Base-by-base conservation (phyloP, 2,888 invertebrate genomes). In the Trissolcus brochymenae region DNA sequence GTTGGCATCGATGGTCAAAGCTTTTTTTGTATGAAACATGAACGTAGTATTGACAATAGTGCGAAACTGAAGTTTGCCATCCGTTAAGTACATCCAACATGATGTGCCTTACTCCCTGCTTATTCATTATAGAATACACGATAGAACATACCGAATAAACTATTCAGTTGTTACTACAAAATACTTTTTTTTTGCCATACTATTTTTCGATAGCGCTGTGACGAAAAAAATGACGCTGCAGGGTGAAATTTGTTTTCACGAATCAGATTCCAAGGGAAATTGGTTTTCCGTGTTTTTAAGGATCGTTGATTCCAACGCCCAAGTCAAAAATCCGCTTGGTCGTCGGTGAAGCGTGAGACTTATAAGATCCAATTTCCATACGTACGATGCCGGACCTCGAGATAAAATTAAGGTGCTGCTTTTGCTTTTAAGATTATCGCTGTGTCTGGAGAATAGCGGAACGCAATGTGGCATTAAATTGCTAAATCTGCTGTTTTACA, bases 51-150 rank as follows among this genome's bases (percentile, higher is more conserved):
- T 14, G 46, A 2, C 46, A 46, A n/a, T 21, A 16, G 35, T 25
- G 14, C 14, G 19, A 83, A 85, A 85, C 82, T 82, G 83, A 82
- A 82, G 83, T 85, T 85, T 85, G 83, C 84, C 84, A 82, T 76
- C 78, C 66, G 71, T 72, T 67, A 7, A 19, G 11, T 29, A 49
- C 17, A 59, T 14, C 49, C 6, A 2, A 50, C 61, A 61, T 35
- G 41, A 46, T 61, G 35, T 43, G 53, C 65, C 56, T 54, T 40
- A 1, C 46, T 46, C 46, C 1, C 11, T 1, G 11, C n/a, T n/a
- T n/a, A 16, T 0, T 4, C 14, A 14, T 1, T 6, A 19, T 19
- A 46, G 3, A 6, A 46, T 14, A 16, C 3, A 16, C 7, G 14
- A 29, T 25, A 25, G 35, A 9, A 7, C 2, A 11, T 2, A 11